Evolutionary conservation across 1,140 invertebrate genomes (phyloP).

Genomic region (Caenorhabditis remanei): DNA sequence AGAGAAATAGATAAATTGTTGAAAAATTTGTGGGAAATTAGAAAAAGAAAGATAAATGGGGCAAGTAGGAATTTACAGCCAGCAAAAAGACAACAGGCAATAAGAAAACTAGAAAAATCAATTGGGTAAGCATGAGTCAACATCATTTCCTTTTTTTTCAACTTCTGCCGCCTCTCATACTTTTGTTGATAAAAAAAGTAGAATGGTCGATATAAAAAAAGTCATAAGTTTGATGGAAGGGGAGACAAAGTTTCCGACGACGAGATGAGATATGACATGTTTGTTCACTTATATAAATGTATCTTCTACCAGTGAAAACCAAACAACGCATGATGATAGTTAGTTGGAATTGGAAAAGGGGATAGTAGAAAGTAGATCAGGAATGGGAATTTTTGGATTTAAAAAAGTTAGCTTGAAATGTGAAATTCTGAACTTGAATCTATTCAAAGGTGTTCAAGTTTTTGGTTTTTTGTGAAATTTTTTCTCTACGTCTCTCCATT

Average conservation of each 20-base stretch:
- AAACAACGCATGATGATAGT: not conserved
- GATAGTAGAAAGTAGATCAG: no score
- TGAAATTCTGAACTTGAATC: no score
- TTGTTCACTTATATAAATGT: conserved; percentile 13
- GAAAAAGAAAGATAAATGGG: not conserved
- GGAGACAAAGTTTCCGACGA: not conserved
- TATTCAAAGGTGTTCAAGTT: no score
- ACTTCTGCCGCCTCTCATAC: not conserved
- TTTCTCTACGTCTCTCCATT: no score
- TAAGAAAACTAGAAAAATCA: conserved; percentile 5
- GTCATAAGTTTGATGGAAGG: not conserved
- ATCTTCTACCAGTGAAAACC: not conserved
- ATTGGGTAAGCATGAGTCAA: not conserved
- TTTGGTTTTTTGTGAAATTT: no score
- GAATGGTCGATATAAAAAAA: not conserved
- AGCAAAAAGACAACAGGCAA: not conserved
- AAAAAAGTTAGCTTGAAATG: no score
- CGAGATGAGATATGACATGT: conserved; percentile 29
- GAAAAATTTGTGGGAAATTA: not conserved
- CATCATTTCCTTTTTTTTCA: no score
- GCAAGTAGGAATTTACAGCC: not conserved
- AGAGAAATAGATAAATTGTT: not conserved
- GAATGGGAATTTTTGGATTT: no score
- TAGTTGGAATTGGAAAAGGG: no score
- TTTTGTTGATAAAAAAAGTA: not conserved